A percentile compares a stretch with the other conserved stretches of the same genome.
These are phyloP conservation scores for Ramphastos sulfuratus DNA, from an alignment of 2,113 vertebrate species.

Conservation along the genomic window DNA sequence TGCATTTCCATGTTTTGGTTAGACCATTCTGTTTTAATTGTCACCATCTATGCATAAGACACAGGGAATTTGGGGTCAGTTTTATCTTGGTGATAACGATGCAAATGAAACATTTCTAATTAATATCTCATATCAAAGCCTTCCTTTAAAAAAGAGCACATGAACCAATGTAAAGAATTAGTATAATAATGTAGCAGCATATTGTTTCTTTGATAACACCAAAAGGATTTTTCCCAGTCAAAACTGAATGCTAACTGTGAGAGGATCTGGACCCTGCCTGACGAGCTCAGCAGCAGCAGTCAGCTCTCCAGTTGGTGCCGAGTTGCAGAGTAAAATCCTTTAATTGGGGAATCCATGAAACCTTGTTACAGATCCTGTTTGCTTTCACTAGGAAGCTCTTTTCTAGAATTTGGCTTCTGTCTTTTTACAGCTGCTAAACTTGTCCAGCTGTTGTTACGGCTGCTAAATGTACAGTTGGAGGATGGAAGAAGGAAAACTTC, in stretches of 20 bases:
- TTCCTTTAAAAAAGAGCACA: neutral
- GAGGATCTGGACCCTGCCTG: neutral
- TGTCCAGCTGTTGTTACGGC: constrained; percentile 44
- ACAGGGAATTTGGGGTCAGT: neutral
- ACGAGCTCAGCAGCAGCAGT: neutral
- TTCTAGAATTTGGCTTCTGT: neutral
- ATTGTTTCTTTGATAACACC: neutral
- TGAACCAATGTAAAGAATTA: neutral
- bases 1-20: neutral
- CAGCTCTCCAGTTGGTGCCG: neutral
- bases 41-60: neutral
- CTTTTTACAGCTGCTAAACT: constrained; percentile 9
- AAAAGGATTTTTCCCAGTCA: neutral
- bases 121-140: neutral
- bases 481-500: neutral
- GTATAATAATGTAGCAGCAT: neutral
- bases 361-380: neutral
- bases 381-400: neutral
- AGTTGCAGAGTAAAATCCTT: neutral
- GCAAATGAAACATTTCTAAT: neutral
- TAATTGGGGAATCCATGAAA: neutral
- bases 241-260: neutral
- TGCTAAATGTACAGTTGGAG: neutral
- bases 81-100: neutral
- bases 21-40: neutral